Percentiles rank a stretch among this genome's conserved stretches.
These are phyloP conservation scores for Epinephelus lanceolatus DNA, from an alignment of 2,113 vertebrate genomes.

Conservation along the genomic window DNA sequence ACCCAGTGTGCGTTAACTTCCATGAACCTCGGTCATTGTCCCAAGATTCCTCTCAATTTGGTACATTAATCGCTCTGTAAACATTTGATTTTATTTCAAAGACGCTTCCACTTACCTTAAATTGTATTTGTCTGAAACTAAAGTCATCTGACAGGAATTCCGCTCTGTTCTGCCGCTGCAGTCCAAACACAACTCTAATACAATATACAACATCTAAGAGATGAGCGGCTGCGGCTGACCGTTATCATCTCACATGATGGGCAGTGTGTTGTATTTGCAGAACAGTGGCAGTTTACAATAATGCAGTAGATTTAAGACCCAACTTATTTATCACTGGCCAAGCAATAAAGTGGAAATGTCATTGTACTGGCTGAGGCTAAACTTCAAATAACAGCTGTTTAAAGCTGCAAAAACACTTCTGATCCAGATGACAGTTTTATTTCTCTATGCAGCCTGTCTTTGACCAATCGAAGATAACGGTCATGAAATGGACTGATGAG, in stretches of 20 bases:
- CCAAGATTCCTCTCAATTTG: constrained; percentile 60
- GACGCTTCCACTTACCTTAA: constrained; percentile 63
- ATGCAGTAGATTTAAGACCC: constrained; percentile 43
- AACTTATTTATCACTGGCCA: constrained; percentile 59
- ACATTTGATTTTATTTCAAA: constrained; percentile 80
- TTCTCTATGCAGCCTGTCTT: background rate
- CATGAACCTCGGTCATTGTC: constrained; percentile 50
- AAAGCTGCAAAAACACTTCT: constrained; percentile 21
- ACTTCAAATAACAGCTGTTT: constrained; percentile 44
- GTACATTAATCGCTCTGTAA: constrained; percentile 74
- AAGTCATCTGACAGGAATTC: constrained; percentile 77
- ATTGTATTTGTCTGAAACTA: constrained; percentile 71
- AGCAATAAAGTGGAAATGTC: constrained; percentile 61
- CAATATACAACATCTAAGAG: constrained; percentile 65
- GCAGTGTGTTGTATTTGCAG: constrained; percentile 63
- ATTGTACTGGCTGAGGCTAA: constrained; percentile 52
- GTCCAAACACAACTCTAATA: constrained; percentile 54
- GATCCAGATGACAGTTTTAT: constrained; percentile 17
- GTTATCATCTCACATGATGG: constrained; percentile 48
- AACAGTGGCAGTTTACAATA: constrained; percentile 58
- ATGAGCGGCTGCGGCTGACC: constrained; percentile 34
- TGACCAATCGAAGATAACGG: background rate
- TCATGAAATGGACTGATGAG: background rate
- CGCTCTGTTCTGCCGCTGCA: constrained; percentile 46
- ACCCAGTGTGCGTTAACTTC: constrained; percentile 31